These are phyloP conservation scores for Tamias sibiricus DNA, from an alignment of 2,113 vertebrate species.

Conservation along the genomic window DNA sequence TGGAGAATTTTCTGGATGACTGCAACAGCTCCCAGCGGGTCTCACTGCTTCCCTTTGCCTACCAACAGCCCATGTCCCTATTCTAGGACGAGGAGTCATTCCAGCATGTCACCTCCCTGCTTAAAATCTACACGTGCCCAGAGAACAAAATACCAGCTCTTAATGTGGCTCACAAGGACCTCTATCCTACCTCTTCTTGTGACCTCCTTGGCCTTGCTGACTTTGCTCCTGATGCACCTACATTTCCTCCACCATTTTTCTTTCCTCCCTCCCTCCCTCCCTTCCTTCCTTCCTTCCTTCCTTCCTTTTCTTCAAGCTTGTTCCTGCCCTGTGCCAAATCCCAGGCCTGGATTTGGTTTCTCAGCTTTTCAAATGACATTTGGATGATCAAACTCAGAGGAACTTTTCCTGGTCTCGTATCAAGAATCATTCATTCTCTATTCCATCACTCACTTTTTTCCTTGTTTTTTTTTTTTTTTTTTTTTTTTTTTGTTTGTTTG, in stretches of 20 bases:
- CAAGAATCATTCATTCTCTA: neutral
- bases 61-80: neutral
- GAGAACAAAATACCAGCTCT: neutral
- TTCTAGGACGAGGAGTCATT: neutral
- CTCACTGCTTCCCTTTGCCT: neutral
- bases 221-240: neutral
- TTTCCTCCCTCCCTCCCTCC: neutral
- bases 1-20: neutral
- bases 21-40: neutral
- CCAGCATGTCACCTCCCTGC: neutral
- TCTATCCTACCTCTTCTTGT: neutral
- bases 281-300: neutral
- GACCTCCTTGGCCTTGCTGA: neutral
- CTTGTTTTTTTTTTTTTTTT: no score
- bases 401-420: neutral
- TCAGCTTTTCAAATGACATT: neutral
- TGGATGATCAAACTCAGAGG: neutral
- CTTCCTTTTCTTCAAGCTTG: neutral
- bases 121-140: neutral
- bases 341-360: neutral
- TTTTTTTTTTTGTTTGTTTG: no score
- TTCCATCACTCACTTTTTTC: neutral
- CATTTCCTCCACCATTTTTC: neutral
- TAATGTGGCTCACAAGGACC: neutral
- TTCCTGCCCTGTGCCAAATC: neutral